Evolutionary conservation across 2,888 invertebrate species (phyloP).

Genomic region (Arenicola marina): DNA sequence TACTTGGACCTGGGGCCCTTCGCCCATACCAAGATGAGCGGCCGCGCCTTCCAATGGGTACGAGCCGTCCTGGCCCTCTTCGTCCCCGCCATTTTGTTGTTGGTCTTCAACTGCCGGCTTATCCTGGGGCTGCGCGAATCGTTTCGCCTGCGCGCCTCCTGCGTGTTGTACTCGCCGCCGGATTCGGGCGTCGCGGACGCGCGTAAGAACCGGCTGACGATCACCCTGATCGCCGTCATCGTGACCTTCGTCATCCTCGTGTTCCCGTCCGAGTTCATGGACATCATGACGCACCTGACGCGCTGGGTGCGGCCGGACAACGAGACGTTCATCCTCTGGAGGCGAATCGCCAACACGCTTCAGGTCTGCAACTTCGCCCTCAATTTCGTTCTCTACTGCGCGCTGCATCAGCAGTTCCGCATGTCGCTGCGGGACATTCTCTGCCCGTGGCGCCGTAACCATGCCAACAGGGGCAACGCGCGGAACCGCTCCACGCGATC

Average conservation of each 20-base stretch:
- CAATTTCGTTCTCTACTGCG: slow-evolving; percentile 38
- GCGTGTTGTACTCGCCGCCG: background rate
- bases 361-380: slow-evolving; percentile 35
- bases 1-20: slow-evolving; percentile 24
- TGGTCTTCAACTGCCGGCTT: slow-evolving; percentile 53
- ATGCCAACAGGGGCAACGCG: too few species aligned
- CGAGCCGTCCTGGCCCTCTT: slow-evolving; percentile 52
- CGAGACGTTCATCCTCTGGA: slow-evolving; percentile 13
- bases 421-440: slow-evolving; percentile 9
- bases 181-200: background rate
- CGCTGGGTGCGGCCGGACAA: slow-evolving; percentile 7
- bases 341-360: slow-evolving; percentile 21
- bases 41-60: slow-evolving; percentile 20
- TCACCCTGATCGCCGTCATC: slow-evolving; percentile 52
- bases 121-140: slow-evolving; percentile 35
- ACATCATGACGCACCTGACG: slow-evolving; percentile 39
- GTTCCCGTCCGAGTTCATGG: slow-evolving; percentile 52
- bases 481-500: too few species aligned
- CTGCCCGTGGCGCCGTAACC: slow-evolving; percentile 2
- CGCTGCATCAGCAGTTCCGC: slow-evolving; percentile 26
- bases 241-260: slow-evolving; percentile 52
- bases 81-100: slow-evolving; percentile 48
- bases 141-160: slow-evolving; percentile 15
- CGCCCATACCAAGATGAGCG: slow-evolving; percentile 5
- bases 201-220: slow-evolving; percentile 40